phyloP scores from a whole-genome alignment of 2,113 vertebrate genomes.

The Beaufortia kweichowensis region DNA sequence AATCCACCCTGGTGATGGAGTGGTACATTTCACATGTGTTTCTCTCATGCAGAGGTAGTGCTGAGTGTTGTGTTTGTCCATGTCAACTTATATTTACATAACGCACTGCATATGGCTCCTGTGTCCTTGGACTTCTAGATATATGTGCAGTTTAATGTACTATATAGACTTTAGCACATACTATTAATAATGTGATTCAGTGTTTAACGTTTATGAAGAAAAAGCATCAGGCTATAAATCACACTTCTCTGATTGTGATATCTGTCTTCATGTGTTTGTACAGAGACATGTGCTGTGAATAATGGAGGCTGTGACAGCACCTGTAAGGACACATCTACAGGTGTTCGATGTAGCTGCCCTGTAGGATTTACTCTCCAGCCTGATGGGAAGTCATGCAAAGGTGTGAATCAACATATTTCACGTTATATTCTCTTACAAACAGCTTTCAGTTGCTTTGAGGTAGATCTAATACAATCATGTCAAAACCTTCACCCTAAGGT shows the following conservation, averaged over 20 bases:
- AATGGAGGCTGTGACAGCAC: constrained; percentile 97
- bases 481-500: neutral
- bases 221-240: too few relatives aligned
- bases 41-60: constrained; percentile 56
- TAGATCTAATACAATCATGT: neutral
- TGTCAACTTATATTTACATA: constrained; percentile 36
- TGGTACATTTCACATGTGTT: constrained; percentile 74
- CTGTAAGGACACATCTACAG: constrained; percentile 95
- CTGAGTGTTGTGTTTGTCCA: constrained; percentile 39
- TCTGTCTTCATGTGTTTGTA: constrained; percentile 45
- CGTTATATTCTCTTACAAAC: neutral
- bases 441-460: neutral
- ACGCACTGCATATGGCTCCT: neutral
- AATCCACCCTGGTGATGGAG: constrained; percentile 71
- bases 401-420: constrained; percentile 61
- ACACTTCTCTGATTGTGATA: neutral
- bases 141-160: neutral
- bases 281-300: constrained; percentile 95
- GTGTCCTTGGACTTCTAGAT: constrained; percentile 14
- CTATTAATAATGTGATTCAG: constrained; percentile 4
- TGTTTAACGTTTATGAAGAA: neutral
- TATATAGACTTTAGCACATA: neutral
- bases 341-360: constrained; percentile 95
- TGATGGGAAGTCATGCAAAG: constrained; percentile 96
- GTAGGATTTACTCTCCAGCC: constrained; percentile 91